Evolutionary conservation across 30 jellyfish, hydroid and myxozoan genomes (phyloP).

Genomic region (Turritopsis rubra): DNA sequence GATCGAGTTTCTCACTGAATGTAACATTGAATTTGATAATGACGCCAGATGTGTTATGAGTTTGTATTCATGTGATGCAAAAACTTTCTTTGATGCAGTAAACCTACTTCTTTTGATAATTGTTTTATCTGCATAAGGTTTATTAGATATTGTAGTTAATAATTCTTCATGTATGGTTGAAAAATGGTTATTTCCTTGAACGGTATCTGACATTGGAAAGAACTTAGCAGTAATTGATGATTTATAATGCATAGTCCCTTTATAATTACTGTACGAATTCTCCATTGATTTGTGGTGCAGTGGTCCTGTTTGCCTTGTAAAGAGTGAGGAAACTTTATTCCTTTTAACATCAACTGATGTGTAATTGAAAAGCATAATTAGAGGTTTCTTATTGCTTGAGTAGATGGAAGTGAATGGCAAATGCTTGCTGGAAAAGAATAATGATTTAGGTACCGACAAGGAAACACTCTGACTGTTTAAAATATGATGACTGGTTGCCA

Average conservation of each 20-base stretch:
- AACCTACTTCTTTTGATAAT: background rate
- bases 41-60: background rate
- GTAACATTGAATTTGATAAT: background rate
- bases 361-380: no score
- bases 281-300: background rate
- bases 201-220: background rate
- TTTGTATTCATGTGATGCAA: background rate
- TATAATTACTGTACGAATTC: no score
- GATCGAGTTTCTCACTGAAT: background rate
- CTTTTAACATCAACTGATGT: no score
- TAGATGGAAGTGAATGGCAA: background rate
- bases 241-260: background rate
- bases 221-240: background rate
- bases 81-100: background rate
- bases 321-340: background rate
- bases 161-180: background rate
- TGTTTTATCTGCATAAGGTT: background rate
- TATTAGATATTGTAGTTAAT: background rate
- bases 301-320: background rate
- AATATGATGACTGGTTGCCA: background rate
- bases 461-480: background rate
- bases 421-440: background rate
- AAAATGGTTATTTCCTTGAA: background rate
- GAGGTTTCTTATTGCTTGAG: background rate
- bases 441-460: background rate